These are phyloP conservation scores for Tiaroga cobitis DNA, from an alignment of 2,797 vertebrate species.

Conservation along the genomic window DNA sequence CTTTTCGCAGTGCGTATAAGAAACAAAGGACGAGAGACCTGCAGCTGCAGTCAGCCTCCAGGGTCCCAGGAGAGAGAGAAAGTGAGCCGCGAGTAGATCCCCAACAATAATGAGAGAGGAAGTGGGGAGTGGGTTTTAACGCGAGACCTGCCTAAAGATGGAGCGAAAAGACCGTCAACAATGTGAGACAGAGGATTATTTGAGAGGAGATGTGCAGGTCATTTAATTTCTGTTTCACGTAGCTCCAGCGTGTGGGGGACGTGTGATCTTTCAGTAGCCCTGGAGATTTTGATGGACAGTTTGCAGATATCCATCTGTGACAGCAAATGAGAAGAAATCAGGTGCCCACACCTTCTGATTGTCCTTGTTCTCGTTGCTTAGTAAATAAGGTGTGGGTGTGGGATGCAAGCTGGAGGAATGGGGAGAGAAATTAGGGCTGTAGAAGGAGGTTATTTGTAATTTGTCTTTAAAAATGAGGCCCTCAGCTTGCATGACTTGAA, in stretches of 20 bases:
- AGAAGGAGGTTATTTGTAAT: slow-evolving; percentile 1
- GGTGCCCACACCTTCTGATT: slow-evolving; percentile 32
- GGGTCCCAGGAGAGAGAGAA: slow-evolving; percentile 34
- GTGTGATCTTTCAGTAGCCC: slow-evolving; percentile 33
- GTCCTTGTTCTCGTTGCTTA: slow-evolving; percentile 31
- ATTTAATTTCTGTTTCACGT: slow-evolving; percentile 31
- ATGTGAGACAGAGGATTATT: slow-evolving; percentile 36
- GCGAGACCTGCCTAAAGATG: slow-evolving; percentile 18
- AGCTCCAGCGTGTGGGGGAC: slow-evolving; percentile 1
- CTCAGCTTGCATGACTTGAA: not conserved
- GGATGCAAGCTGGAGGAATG: slow-evolving; percentile 11
- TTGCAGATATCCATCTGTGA: slow-evolving; percentile 48
- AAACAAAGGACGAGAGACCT: slow-evolving; percentile 46
- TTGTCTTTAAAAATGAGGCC: not conserved
- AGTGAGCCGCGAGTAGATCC: slow-evolving; percentile 16
- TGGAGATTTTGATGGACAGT: slow-evolving; percentile 49
- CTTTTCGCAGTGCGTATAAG: slow-evolving; percentile 63
- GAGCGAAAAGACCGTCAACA: slow-evolving; percentile 23
- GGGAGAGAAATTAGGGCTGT: slow-evolving; percentile 19
- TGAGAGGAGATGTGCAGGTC: slow-evolving; percentile 36
- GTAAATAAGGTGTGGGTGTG: slow-evolving; percentile 13
- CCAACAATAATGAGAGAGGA: slow-evolving; percentile 39
- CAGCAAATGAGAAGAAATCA: slow-evolving; percentile 31
- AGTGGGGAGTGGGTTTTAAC: slow-evolving; percentile 10
- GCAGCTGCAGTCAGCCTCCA: slow-evolving; percentile 40